A percentile compares a stretch with the other conserved stretches of the same genome.
These are phyloP conservation scores for Typhlichthys subterraneus DNA, from an alignment of 2,797 vertebrate genomes.

Conservation along the genomic window DNA sequence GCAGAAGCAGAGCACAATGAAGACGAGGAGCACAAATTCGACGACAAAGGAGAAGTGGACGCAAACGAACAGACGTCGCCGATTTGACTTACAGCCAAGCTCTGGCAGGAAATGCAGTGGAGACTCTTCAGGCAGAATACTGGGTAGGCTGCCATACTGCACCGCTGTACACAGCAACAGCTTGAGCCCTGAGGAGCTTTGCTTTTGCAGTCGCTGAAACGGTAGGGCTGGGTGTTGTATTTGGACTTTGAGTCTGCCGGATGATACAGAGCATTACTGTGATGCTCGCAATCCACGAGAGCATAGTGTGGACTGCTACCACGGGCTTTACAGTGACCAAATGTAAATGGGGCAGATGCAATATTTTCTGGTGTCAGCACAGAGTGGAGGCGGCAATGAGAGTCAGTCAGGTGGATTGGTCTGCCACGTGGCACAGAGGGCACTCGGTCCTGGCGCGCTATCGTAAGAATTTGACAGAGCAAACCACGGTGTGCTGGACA, in stretches of 20 bases:
- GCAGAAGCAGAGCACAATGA: conserved; percentile 58
- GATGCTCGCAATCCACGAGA: conserved; percentile 45
- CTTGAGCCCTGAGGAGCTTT: conserved; percentile 32
- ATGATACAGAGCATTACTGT: conserved; percentile 33
- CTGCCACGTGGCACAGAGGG: conserved; percentile 63
- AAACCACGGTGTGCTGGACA: conserved; percentile 90
- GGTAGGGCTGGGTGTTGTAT: conserved; percentile 36
- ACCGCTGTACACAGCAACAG: conserved; percentile 76
- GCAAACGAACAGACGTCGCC: conserved; percentile 71
- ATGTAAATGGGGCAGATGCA: conserved; percentile 54
- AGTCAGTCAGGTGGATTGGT: conserved; percentile 68
- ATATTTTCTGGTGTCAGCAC: conserved; percentile 65
- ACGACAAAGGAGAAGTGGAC: conserved; percentile 37
- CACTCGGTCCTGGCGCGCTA: conserved; percentile 82
- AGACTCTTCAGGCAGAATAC: conserved; percentile 82
- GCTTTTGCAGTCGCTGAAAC: conserved; percentile 47
- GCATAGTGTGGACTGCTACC: conserved; percentile 26
- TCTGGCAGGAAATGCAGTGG: conserved; percentile 83
- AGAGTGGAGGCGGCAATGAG: conserved; percentile 74
- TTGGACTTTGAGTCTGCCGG: conserved; percentile 44
- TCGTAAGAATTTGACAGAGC: conserved; percentile 88
- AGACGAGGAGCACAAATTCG: conserved; percentile 31
- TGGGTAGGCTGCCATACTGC: conserved; percentile 71
- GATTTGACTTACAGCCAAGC: conserved; percentile 74
- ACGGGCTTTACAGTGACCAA: conserved; percentile 70